These are phyloP conservation scores for Enteromius unitaeniatus DNA, from an alignment of 2,797 vertebrate species.

Conservation along the genomic window DNA sequence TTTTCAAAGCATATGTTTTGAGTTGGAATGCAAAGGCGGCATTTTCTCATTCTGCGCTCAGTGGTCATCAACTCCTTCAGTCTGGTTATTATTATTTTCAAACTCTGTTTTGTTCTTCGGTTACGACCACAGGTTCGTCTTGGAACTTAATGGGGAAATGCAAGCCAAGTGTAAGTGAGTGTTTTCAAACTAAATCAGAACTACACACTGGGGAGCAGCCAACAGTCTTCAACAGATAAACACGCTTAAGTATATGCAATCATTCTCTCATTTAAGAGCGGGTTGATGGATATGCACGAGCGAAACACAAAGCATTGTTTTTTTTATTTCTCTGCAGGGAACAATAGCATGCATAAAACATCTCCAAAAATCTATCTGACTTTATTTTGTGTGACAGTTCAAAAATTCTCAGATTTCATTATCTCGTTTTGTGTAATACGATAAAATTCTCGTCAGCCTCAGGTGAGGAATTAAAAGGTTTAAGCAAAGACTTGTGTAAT, in stretches of 20 bases:
- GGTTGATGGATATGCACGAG: constrained; percentile 15
- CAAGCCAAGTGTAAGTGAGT: constrained; percentile 41
- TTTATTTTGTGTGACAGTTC: not conserved
- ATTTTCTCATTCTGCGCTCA: constrained; percentile 5
- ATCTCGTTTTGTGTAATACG: not conserved
- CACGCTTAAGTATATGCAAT: constrained; percentile 31
- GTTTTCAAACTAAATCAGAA: constrained; percentile 42
- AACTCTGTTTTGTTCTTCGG: constrained; percentile 15
- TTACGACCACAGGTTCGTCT: constrained; percentile 36
- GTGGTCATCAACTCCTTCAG: constrained; percentile 25
- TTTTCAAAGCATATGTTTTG: constrained; percentile 30
- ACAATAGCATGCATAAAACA: constrained; percentile 15
- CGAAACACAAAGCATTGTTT: constrained; percentile 23
- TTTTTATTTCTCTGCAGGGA: constrained; percentile 7
- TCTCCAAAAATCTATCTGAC: not conserved
- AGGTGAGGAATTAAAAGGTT: not conserved
- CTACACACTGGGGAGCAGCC: constrained; percentile 24
- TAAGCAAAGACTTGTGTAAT: not conserved
- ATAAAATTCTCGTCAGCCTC: not conserved
- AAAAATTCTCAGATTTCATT: not conserved
- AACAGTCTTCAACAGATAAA: constrained; percentile 15
- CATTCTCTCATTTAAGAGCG: constrained; percentile 36
- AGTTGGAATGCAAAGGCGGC: not conserved
- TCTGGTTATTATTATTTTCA: constrained; percentile 47
- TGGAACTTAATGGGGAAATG: constrained; percentile 28